phyloP scores from a whole-genome alignment of 2,888 invertebrate genomes.

The Criorhina ranunculi region DNA sequence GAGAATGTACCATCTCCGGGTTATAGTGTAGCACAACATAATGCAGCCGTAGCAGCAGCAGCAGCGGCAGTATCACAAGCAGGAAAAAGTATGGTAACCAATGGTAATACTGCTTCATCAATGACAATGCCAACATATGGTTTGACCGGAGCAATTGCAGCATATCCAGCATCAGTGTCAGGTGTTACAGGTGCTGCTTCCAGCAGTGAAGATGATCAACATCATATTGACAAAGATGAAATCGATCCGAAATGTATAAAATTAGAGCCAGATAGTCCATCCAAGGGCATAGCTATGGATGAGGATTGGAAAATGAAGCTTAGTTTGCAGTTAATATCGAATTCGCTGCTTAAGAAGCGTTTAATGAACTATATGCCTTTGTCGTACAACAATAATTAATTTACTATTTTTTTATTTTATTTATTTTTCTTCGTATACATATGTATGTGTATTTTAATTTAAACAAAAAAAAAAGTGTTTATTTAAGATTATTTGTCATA shows the following conservation, averaged over 20 bases:
- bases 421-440: constrained; percentile 78
- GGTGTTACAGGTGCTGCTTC: constrained; percentile 75
- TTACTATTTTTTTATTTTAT: constrained; percentile 38
- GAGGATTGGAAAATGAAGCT: constrained; percentile 85
- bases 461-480: too few species aligned
- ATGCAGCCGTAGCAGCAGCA: constrained; percentile 51
- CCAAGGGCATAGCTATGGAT: constrained; percentile 79
- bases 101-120: constrained; percentile 68
- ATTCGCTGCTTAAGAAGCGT: constrained; percentile 84
- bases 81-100: constrained; percentile 26
- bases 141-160: constrained; percentile 82
- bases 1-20: constrained; percentile 77
- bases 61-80: constrained; percentile 64
- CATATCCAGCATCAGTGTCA: constrained; percentile 81
- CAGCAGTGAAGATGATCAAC: constrained; percentile 63
- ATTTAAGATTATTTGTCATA: constrained; percentile 29
- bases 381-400: constrained; percentile 83
- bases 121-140: constrained; percentile 82
- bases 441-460: too few species aligned
- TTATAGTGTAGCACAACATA: constrained; percentile 55
- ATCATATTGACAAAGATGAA: constrained; percentile 29
- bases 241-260: constrained; percentile 70
- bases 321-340: constrained; percentile 84
- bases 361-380: constrained; percentile 84
- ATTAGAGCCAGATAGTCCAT: constrained; percentile 78